Evolutionary conservation across 2,113 vertebrate genomes (phyloP), one percentile per base, ranked within the genome.

Genomic region (Smithornis capensis): DNA sequence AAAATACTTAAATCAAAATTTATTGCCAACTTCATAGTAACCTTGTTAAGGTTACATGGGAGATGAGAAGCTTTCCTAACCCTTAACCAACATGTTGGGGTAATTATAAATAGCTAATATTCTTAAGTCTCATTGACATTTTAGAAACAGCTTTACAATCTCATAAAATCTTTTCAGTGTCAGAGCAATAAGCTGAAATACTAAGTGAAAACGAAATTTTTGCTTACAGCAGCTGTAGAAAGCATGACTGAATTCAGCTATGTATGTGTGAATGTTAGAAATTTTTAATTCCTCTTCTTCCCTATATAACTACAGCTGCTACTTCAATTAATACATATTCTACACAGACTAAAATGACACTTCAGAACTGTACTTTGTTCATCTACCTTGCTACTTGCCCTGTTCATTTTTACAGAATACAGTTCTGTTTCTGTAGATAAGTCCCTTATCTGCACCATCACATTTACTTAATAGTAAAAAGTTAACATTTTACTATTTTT

Each of bases 101-200:
- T 17, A 67, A 56, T 17, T 28, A 6, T 8, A 52, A n/a, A n/a
- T n/a, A 90, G 19, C 3, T 47, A 14, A 42, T 3, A 14, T 42
- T 79, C 19, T 70, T n/a, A 29, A 0, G 2, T 15, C 31, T 70
- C 22, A n/a, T 0, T 83, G 42, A 45, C 6, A 9, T 38, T 27
- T 53, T 70, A 82, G 40, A 53, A 92, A 53, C 4, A 42, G n/a
- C 37, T 10, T 16, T 13, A 79, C 10, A 47, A 38, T 7, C 25
- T 13, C 35, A 12, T 9, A 52, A 67, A 47, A 47, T 4, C 16
- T 60, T 33, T 10, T 8, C 9, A n/a, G 7, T n/a, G 28, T 23
- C 56, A 92, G 33, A 40, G 8, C 27, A 71, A 5, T 24, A 53
- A 81, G 6, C 8, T 45, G n/a, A 65, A 92, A 47, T 9, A 83